Percentiles rank a stretch among this genome's conserved stretches.
Evolutionary conservation across 2,113 vertebrate genomes (phyloP).

Genomic region (Triplophysa dalaica): DNA sequence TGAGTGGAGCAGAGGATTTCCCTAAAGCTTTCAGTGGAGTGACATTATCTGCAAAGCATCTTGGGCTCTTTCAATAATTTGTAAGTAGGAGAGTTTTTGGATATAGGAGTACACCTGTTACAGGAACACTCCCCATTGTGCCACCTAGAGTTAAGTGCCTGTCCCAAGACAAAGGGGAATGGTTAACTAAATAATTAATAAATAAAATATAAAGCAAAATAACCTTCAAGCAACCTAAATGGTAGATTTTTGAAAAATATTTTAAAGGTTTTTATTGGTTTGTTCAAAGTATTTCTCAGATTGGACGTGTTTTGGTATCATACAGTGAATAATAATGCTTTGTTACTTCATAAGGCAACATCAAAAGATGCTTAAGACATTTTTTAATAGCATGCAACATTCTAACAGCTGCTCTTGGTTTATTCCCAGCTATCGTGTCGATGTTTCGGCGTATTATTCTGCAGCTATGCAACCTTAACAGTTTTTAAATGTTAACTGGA

Average conservation of each 20-base stretch:
- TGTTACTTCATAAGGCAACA: no score
- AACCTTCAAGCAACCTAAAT: no score
- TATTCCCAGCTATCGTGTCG: background rate
- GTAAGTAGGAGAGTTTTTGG: background rate
- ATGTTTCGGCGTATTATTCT: background rate
- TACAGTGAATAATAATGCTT: background rate
- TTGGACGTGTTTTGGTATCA: no score
- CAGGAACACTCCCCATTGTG: background rate
- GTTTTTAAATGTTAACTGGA: background rate
- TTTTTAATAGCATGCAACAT: background rate
- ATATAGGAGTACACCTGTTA: background rate
- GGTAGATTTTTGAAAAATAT: no score
- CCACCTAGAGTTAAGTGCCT: background rate
- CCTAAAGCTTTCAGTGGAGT: constrained; percentile 50
- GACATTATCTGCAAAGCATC: constrained; percentile 55
- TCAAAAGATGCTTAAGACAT: background rate
- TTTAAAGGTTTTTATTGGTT: no score
- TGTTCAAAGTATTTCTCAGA: no score
- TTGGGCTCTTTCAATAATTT: constrained; percentile 53
- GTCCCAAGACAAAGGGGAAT: background rate
- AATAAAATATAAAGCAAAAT: no score
- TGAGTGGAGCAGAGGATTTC: constrained; percentile 72
- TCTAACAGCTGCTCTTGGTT: constrained; percentile 3
- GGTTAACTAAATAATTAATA: background rate
- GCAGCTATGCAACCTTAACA: background rate